A percentile compares a stretch with the other conserved stretches of the same genome.
These are phyloP conservation scores for Zeus faber DNA, from an alignment of 2,113 vertebrate species.

Conservation along the genomic window DNA sequence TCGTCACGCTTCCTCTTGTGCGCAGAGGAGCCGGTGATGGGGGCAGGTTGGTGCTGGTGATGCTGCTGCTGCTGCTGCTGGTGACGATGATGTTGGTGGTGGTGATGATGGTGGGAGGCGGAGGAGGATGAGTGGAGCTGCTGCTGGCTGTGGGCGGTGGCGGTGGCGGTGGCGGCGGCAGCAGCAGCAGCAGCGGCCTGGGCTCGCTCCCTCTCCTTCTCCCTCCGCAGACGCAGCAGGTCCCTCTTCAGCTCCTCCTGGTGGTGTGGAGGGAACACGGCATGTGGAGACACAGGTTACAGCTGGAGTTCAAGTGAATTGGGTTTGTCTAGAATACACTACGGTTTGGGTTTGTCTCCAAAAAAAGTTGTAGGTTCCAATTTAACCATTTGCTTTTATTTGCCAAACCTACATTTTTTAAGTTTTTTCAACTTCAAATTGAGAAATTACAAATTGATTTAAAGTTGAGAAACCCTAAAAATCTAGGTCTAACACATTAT, in stretches of 20 bases:
- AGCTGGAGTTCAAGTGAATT: too few relatives aligned
- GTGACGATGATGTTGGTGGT: conserved; percentile 28
- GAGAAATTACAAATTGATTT: too few relatives aligned
- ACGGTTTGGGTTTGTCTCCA: too few relatives aligned
- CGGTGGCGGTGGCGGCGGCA: too few relatives aligned
- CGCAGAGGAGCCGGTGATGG: conserved; percentile 41
- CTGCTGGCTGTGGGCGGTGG: conserved; percentile 66
- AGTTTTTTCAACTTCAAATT: too few relatives aligned
- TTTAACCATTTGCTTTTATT: too few relatives aligned
- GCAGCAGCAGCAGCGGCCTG: conserved; percentile 75
- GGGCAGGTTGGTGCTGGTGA: conserved; percentile 40
- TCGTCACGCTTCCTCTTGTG: conserved; percentile 97
- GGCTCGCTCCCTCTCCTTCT: conserved; percentile 87
- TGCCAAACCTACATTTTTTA: too few relatives aligned
- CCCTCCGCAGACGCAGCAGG: conserved; percentile 84
- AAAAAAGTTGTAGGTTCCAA: too few relatives aligned
- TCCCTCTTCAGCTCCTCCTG: conserved; percentile 95
- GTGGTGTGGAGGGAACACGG: neutral
- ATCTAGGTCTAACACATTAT: too few relatives aligned
- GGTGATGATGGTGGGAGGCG: conserved; percentile 49
- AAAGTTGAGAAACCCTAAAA: too few relatives aligned
- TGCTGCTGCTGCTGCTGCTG: conserved; percentile 33
- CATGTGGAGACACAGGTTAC: too few relatives aligned
- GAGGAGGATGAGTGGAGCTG: conserved; percentile 25
- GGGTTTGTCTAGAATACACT: too few relatives aligned